Base-by-base conservation (phyloP, 2,113 vertebrate genomes). In the Ascaphus truei region DNA sequence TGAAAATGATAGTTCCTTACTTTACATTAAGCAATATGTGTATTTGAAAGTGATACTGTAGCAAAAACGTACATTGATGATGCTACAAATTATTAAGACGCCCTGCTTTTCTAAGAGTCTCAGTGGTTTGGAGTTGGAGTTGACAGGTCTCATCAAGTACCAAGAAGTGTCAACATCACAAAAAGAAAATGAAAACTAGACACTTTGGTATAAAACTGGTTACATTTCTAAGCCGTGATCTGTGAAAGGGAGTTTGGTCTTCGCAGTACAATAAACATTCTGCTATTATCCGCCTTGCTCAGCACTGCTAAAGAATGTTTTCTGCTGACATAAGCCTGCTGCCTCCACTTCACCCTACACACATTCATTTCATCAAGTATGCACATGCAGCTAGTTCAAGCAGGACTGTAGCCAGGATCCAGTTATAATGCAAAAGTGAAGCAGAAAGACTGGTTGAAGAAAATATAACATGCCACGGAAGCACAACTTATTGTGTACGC, bases 151-250 rank as follows among this genome's bases (percentile, higher is more conserved):
- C 26, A 53, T 27, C 5, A 53, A 27, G 20, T 16, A 30, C 6
- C 16, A 4, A 27, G 5, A 30, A 31, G 15, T 16, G n/a, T n/a
- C n/a, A n/a, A n/a, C n/a, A n/a, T n/a, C n/a, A n/a, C n/a, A n/a
- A n/a, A n/a, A n/a, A 45, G 10, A 20, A 16, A 3, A n/a, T 41
- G 34, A 31, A 39, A 27, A 1, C 11, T 27, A 59, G 22, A 30
- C 37, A 2, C 5, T 15, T 0, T 0, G 0, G 0, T 22, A 15
- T 30, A 12, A n/a, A n/a, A n/a, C n/a, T n/a, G n/a, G n/a, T n/a
- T n/a, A n/a, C n/a, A n/a, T n/a, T n/a, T n/a, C n/a, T n/a, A n/a
- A n/a, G n/a, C n/a, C n/a, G n/a, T n/a, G n/a, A n/a, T n/a, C n/a
- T n/a, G n/a, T n/a, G n/a, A n/a, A n/a, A n/a, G n/a, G n/a, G n/a